These are phyloP conservation scores for Enteromius thamalakanensis DNA, from an alignment of 2,797 vertebrate species.

Conservation along the genomic window DNA sequence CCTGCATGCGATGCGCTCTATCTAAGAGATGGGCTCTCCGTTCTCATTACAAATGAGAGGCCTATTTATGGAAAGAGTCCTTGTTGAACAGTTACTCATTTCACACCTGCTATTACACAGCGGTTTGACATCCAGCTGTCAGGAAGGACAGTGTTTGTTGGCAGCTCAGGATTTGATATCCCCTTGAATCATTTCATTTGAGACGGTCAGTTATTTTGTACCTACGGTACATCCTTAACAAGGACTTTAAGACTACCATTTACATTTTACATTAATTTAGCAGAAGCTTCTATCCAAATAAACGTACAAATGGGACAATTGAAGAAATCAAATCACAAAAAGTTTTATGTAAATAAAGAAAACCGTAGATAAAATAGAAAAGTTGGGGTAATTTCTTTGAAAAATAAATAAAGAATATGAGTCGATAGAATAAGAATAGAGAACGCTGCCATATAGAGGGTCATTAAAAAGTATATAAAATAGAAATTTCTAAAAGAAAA, in stretches of 20 bases:
- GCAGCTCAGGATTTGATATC: constrained; percentile 20
- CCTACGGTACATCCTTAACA: neutral
- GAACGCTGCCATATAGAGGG: too few relatives aligned
- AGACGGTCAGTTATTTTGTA: neutral
- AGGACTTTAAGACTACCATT: neutral
- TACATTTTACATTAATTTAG: neutral
- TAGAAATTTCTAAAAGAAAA: too few relatives aligned
- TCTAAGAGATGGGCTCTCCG: constrained; percentile 33
- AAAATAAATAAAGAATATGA: too few relatives aligned
- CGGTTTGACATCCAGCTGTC: constrained; percentile 26
- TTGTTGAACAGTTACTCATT: constrained; percentile 32
- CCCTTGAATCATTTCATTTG: neutral
- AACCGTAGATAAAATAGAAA: neutral
- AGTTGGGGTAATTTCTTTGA: too few relatives aligned
- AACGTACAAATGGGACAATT: neutral
- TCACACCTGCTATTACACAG: constrained; percentile 4
- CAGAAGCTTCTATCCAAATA: neutral
- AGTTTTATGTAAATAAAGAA: neutral
- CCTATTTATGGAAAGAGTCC: constrained; percentile 31
- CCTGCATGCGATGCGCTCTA: constrained; percentile 28
- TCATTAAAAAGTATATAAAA: neutral
- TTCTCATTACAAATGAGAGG: constrained; percentile 42
- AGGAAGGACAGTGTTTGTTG: constrained; percentile 30
- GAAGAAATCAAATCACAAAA: neutral
- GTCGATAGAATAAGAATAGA: too few relatives aligned